phyloP scores from a whole-genome alignment of 2,113 vertebrate genomes.

The Dolichallabes microphthalmus region DNA sequence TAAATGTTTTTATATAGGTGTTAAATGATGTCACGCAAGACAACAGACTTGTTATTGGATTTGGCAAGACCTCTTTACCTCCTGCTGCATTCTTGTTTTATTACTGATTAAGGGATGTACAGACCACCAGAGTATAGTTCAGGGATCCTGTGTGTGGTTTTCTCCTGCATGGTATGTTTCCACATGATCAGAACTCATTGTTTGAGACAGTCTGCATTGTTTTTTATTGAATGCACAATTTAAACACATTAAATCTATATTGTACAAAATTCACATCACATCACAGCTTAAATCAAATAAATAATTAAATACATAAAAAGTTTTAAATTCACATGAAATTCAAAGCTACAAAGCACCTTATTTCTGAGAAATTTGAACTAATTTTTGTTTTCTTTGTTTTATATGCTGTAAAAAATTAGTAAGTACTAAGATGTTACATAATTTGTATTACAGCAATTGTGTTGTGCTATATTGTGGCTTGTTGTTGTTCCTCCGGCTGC shows the following conservation, averaged over 20 bases:
- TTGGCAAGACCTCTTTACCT: constrained; percentile 5
- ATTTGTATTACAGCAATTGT: not conserved
- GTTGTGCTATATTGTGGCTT: too few species aligned
- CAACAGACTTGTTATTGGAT: constrained; percentile 6
- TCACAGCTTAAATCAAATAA: not conserved
- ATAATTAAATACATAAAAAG: not conserved
- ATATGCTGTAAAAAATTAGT: constrained; percentile 67
- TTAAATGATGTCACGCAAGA: constrained; percentile 3
- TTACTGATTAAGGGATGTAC: constrained; percentile 15
- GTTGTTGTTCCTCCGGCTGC: too few species aligned
- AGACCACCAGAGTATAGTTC: constrained; percentile 12
- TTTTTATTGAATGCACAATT: not conserved
- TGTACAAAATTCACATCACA: not conserved
- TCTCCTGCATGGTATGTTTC: not conserved
- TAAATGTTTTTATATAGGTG: not conserved
- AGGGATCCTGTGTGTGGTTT: constrained; percentile 27
- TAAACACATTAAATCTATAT: not conserved
- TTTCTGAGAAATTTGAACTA: not conserved
- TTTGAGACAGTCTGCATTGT: not conserved
- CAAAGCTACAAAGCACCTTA: not conserved
- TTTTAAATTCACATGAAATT: not conserved
- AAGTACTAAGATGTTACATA: constrained; percentile 51
- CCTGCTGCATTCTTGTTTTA: not conserved
- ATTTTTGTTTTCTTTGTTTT: constrained; percentile 62
- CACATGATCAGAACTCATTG: not conserved